Evolutionary conservation across 92 coral and sea anemone genomes (phyloP).

Genomic region (Zoanthus solanderi): DNA sequence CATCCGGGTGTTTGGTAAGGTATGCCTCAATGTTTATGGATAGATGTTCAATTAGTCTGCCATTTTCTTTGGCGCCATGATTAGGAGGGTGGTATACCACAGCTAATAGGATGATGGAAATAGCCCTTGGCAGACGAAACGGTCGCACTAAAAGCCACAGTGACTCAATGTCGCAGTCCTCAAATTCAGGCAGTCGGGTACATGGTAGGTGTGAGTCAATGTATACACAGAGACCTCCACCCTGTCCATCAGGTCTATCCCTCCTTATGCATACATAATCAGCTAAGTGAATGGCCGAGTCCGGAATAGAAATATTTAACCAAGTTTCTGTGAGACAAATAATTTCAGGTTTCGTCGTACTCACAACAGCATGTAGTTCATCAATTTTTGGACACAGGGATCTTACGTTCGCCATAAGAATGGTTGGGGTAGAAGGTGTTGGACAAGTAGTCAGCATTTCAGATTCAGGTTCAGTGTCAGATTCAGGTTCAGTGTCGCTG

Average conservation of each 20-base stretch:
- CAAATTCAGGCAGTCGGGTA: conserved; percentile 18
- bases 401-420: conserved; percentile 35
- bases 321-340: conserved; percentile 23
- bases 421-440: conserved; percentile 14
- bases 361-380: conserved; percentile 34
- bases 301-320: conserved; percentile 17
- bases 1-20: conserved; percentile 49
- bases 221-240: conserved; percentile 31
- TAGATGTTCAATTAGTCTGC: conserved; percentile 45
- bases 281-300: conserved; percentile 23
- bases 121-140: conserved; percentile 44
- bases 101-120: conserved; percentile 22
- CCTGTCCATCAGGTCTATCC: conserved; percentile 26
- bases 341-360: conserved; percentile 19
- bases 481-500: neutral
- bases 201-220: conserved; percentile 14
- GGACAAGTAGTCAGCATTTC: neutral
- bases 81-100: conserved; percentile 50
- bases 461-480: neutral
- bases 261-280: conserved; percentile 18
- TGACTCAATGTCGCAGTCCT: conserved; percentile 44
- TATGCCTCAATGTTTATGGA: conserved; percentile 36
- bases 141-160: conserved; percentile 48
- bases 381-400: conserved; percentile 36
- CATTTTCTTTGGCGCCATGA: conserved; percentile 22